Evolutionary conservation across 2,888 invertebrate species (phyloP), one percentile per base, ranked within the genome.

Genomic region (Drosophila putrida): DNA sequence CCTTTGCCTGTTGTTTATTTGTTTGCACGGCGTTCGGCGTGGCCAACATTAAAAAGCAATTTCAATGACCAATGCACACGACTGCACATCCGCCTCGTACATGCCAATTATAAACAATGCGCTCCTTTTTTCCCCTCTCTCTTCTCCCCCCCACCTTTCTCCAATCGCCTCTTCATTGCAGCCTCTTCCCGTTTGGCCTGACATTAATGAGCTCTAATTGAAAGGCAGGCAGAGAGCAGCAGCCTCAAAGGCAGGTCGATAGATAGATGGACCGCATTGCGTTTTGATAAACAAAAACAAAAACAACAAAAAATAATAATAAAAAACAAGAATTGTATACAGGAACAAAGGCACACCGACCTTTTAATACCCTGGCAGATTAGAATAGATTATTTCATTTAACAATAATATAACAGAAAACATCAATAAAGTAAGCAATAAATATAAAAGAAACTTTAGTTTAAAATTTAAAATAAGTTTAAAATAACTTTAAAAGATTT

Each of bases 1-100:
- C 47, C 51, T 44, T 27, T 44, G 43, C 49, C 25, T 49, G 53
- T 62, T 78, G 57, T 78, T 74, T 68, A 78, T 79, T 78, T 78
- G 69, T 65, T 78, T 75, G 71, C 71, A 79, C 61, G 55, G 58
- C n/a, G n/a, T 36, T 28, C 61, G 47, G 67, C 43, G 62, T 41
- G 55, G 59, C 51, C 75, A 70, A 79, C 82, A 79, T 82, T 82
- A 80, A 80, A 82, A 80, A 82, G 75, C 82, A 82, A 80, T 80
- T 80, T 80, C 79, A 80, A 82, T 82, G 79, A 78, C 75, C 84
- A 84, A 72, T 81, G 84, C 80, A 81, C 80, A 84, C 84, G 75
- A 80, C 69, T 83, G 71, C 80, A 80, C 80, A 83, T 55, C 57
- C 64, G 57, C 51, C 36, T 27, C 59, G 20, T 47, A 46, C 47